Conservation (phyloP, 2,797 vertebrate species). For the Spea hammondii region DNA sequence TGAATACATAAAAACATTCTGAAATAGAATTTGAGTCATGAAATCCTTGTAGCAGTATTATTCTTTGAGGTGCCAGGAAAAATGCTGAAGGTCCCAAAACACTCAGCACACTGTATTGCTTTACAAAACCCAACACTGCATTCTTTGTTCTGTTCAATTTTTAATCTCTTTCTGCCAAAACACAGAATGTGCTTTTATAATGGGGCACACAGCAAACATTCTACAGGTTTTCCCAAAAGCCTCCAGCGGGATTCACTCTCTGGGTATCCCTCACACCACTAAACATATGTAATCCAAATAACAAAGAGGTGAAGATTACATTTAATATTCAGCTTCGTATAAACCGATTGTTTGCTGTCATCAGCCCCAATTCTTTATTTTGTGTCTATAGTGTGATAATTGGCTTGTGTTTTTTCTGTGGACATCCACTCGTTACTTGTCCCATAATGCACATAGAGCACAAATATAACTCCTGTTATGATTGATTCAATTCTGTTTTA, state of each 20-base stretch:
- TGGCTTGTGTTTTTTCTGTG: too few relatives aligned
- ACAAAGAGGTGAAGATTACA: not conserved
- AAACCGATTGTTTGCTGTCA: too few relatives aligned
- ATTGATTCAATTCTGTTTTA: too few relatives aligned
- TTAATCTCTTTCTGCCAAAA: conserved; percentile 40
- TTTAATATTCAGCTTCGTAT: too few relatives aligned
- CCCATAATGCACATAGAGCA: too few relatives aligned
- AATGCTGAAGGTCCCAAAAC: conserved; percentile 27
- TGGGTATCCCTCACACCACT: conserved; percentile 5
- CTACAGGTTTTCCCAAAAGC: conserved; percentile 30
- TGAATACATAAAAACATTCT: conserved; percentile 20
- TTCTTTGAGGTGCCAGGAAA: conserved; percentile 41
- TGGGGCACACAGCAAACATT: conserved; percentile 2
- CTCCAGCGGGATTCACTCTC: conserved; percentile 8
- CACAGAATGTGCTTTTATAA: conserved; percentile 38
- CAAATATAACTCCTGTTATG: too few relatives aligned
- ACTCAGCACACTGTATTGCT: conserved; percentile 27
- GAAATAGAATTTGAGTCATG: conserved; percentile 40
- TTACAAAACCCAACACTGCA: conserved; percentile 27
- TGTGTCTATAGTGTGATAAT: too few relatives aligned
- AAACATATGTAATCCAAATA: conserved; percentile 1
- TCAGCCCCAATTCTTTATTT: too few relatives aligned
- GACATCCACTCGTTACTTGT: too few relatives aligned
- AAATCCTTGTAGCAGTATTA: conserved; percentile 30
- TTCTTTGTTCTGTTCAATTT: conserved; percentile 30